Evolutionary conservation across 1,140 invertebrate species (phyloP), one percentile per base, ranked within the genome.

Genomic region (Cotesia glomerata): DNA sequence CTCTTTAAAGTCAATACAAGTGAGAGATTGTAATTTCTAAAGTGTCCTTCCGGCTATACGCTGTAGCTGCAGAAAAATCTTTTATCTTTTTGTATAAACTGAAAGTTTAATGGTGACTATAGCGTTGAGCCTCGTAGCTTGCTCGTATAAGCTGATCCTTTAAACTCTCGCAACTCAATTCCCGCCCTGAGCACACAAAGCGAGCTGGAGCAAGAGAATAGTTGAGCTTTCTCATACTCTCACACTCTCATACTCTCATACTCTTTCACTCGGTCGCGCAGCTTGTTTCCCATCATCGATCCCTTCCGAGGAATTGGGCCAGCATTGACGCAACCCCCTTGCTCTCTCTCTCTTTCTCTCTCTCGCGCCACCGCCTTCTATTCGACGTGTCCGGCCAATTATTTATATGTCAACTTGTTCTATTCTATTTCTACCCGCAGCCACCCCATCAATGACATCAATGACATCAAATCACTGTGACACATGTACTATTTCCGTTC

Each of bases 251-350:
- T 63, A n/a, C 51, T 16, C 9, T 34, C 9, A 58, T 63, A 49
- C 56, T 61, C 71, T 49, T 54, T 74, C 68, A 62, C 65, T 35
- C 66, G 56, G 56, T 69, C 69, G 63, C 69, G 68, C 63, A 72
- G 68, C 72, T 65, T 63, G 67, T 71, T 74, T 76, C 72, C 76
- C 39, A 45, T 45, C 78, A 83, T 85, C 83, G 83, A 85, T 84
- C 78, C 69, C 78, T 76, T 77, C 63, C 62, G 77, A 79, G 77
- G 75, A 85, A 85, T 84, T 85, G 78, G 82, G 81, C 81, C 80
- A 83, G 78, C 74, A 73, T 75, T 80, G 80, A 82, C 81, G 81
- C 79, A 82, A 80, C 74, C 69, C 72, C 73, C 74, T 71, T 69
- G 74, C 71, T 67, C 75, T 75, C 78, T 75, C 79, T 26, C 26